Evolutionary conservation across 92 coral and sea anemone genomes (phyloP), one percentile per base, ranked within the genome.

Genomic region (Epizoanthus illoricatus): DNA sequence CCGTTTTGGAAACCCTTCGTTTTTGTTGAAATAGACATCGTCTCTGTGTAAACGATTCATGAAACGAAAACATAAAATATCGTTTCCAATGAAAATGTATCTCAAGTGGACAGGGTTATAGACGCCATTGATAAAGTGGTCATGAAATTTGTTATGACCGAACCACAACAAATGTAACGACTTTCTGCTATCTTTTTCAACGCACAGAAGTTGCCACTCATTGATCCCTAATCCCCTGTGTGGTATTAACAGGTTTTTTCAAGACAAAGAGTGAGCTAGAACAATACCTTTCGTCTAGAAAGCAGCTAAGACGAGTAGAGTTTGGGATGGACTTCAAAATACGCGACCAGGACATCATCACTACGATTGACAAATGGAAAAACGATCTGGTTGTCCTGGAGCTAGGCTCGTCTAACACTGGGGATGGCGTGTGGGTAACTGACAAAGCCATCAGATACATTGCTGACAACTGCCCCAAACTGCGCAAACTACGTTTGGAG

Each of bases 401-500:
- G 56, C 73, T 97, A 2, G 97, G 99, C 66, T 97, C 98, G 28
- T 90, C 98, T 0, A 91, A 90, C 73, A 86, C 92, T 13, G 99
- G 99, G 18, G 84, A 92, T 73, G 99, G 99, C 68, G 82, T 86
- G 49, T 84, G 87, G 71, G 69, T 97, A 17, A 89, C 99, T 62
- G 99, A 97, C 56, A 79, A 72, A 54, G 89, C 95, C 45, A 70
- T 92, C 1, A 81, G 91, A 20, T 86, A 94, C 91, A 91, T 97
- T 79, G 98, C 98, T 23, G 87, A 84, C 43, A 87, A 94, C 87
- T 94, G 98, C 65, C 97, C 97, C 7, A 87, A 87, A 24, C 86
- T 97, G 76, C 89, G 94, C 45, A 93, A 94, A 81, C 94, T 97
- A 56, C 91, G 94, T 17, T 90, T 97, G 72, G 99, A 97, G 84